A percentile compares a stretch with the other conserved stretches of the same genome.
Conservation (phyloP, 2,797 vertebrate species). For the Mus caroli region DNA sequence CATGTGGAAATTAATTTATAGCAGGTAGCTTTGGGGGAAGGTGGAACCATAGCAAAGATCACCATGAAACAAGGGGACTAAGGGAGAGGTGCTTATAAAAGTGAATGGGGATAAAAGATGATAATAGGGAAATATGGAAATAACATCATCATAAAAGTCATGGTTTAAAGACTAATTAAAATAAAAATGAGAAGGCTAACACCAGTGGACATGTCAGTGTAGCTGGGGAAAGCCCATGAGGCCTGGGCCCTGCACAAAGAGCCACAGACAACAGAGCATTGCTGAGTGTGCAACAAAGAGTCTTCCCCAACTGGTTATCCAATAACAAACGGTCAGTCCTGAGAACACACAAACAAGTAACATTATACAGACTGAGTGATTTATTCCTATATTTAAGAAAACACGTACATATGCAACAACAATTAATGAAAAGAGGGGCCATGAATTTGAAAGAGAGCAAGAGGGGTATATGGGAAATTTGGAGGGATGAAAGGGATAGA, state of each 20-base stretch:
- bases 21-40: not conserved
- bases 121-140: not conserved
- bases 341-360: not conserved
- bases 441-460: not conserved
- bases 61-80: rapidly evolving
- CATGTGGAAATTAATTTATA: not conserved
- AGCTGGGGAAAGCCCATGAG: not conserved
- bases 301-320: not conserved
- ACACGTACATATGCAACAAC: not conserved
- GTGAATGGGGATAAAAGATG: not conserved
- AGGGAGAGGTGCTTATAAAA: not conserved
- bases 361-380: not conserved
- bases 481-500: not conserved
- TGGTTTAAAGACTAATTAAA: not conserved
- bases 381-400: not conserved
- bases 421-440: not conserved
- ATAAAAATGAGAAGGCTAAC: not conserved
- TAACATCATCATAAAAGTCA: not conserved
- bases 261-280: too few relatives aligned
- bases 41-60: not conserved
- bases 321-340: not conserved
- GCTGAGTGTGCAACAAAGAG: not conserved
- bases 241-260: not conserved
- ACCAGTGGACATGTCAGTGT: not conserved
- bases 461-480: not conserved